These are phyloP conservation scores for Fabriciana adippe DNA, from an alignment of 2,888 invertebrate genomes.

Conservation along the genomic window DNA sequence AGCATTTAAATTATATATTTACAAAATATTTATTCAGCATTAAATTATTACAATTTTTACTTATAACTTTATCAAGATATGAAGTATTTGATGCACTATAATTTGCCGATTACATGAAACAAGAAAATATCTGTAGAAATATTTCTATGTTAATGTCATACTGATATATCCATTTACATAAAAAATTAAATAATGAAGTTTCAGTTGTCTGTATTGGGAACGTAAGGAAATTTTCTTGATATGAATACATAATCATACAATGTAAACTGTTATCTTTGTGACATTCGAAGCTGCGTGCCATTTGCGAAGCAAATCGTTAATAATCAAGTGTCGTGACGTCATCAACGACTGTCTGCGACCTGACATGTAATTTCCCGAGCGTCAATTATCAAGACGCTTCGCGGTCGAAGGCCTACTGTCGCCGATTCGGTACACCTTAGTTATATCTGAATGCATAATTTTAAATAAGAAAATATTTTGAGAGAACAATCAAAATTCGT, in stretches of 20 bases:
- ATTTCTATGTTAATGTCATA: no score
- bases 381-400: conserved; percentile 75
- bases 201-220: no score
- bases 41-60: no score
- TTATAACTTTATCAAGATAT: no score
- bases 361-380: conserved; percentile 80
- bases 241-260: conserved; percentile 23
- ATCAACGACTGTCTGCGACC: conserved; percentile 79
- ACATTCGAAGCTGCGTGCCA: conserved; percentile 40
- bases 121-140: no score
- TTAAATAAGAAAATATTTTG: neutral
- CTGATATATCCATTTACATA: neutral
- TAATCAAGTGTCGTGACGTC: conserved; percentile 77
- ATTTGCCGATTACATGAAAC: no score
- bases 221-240: neutral
- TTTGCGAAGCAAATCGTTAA: conserved; percentile 79
- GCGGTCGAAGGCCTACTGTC: conserved; percentile 69
- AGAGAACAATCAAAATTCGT: no score
- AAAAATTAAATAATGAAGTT: neutral
- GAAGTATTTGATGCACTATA: no score
- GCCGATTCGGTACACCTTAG: conserved; percentile 66
- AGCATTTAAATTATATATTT: no score
- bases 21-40: no score
- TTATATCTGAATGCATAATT: conserved; percentile 28
- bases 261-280: conserved; percentile 37